phyloP scores from a whole-genome alignment of 2,797 vertebrate genomes.

The Vespertilio murinus region DNA sequence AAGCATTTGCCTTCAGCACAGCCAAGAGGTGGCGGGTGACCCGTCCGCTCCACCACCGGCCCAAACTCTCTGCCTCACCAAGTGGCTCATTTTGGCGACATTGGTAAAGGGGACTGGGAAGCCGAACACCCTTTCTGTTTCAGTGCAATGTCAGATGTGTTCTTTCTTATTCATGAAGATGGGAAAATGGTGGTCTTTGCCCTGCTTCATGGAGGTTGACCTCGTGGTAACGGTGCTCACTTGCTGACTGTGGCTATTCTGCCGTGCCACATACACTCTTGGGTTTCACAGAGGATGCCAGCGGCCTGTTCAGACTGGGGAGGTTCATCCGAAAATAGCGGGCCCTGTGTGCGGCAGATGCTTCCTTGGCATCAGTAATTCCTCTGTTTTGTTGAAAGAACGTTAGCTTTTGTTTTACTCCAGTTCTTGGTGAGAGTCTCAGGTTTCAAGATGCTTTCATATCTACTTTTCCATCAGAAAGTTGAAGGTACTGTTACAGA shows the following conservation, averaged over 20 bases:
- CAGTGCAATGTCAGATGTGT: constrained; percentile 98
- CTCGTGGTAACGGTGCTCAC: constrained; percentile 98
- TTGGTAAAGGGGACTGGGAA: constrained; percentile 98
- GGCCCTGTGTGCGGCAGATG: too few relatives aligned
- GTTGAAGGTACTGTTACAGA: not conserved
- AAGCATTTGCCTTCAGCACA: constrained; percentile 98
- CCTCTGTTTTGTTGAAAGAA: not conserved
- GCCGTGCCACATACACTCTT: too few relatives aligned
- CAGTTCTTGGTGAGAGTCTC: not conserved
- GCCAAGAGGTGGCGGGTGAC: constrained; percentile 98
- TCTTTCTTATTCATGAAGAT: constrained; percentile 99
- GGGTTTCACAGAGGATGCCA: too few relatives aligned
- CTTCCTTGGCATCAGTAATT: too few relatives aligned
- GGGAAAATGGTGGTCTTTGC: constrained; percentile 98
- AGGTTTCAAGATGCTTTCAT: not conserved
- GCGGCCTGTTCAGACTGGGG: too few relatives aligned
- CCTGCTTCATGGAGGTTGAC: constrained; percentile 98
- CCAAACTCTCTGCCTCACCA: constrained; percentile 98
- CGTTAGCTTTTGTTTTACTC: not conserved
- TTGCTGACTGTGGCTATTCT: constrained; percentile 87
- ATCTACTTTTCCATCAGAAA: not conserved
- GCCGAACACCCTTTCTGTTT: constrained; percentile 98
- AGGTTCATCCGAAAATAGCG: too few relatives aligned
- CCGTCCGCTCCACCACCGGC: constrained; percentile 96
- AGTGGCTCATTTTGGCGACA: constrained; percentile 98